Conservation (phyloP, 2,888 invertebrate species). For the Myopa testacea region DNA sequence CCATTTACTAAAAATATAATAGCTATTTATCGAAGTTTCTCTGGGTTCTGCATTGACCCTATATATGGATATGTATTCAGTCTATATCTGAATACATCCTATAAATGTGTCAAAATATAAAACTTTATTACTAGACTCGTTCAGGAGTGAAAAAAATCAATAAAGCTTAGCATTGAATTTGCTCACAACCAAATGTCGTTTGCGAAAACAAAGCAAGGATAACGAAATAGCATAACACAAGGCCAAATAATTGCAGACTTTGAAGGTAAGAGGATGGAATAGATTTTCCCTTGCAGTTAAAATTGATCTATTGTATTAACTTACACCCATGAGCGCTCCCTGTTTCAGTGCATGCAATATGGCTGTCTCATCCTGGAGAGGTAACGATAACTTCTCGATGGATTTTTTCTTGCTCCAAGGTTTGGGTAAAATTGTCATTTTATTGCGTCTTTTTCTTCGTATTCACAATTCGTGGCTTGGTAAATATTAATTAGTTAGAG, state of each 20-base stretch:
- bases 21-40: no score
- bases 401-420: slow-evolving; percentile 79
- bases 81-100: no score
- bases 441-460: slow-evolving; percentile 46
- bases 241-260: slow-evolving; percentile 5
- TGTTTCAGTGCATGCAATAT: slow-evolving; percentile 50
- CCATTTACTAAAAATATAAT: no score
- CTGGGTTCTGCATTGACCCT: no score
- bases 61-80: no score
- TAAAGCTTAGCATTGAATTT: background rate
- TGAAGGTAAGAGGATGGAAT: background rate
- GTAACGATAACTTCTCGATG: slow-evolving; percentile 74
- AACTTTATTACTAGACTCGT: no score
- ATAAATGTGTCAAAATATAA: no score
- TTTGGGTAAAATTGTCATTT: slow-evolving; percentile 86
- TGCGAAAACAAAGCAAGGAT: slow-evolving; percentile 36
- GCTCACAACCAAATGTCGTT: slow-evolving; percentile 42
- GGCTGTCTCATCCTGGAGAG: slow-evolving; percentile 60
- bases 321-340: slow-evolving; percentile 58
- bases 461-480: background rate
- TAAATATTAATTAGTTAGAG: background rate
- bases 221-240: slow-evolving; percentile 45
- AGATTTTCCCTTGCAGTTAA: background rate
- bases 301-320: slow-evolving; percentile 42
- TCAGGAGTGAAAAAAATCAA: slow-evolving; percentile 4